Evolutionary conservation across 2,888 invertebrate genomes (phyloP).

Genomic region (Hydrotaea diabolus): DNA sequence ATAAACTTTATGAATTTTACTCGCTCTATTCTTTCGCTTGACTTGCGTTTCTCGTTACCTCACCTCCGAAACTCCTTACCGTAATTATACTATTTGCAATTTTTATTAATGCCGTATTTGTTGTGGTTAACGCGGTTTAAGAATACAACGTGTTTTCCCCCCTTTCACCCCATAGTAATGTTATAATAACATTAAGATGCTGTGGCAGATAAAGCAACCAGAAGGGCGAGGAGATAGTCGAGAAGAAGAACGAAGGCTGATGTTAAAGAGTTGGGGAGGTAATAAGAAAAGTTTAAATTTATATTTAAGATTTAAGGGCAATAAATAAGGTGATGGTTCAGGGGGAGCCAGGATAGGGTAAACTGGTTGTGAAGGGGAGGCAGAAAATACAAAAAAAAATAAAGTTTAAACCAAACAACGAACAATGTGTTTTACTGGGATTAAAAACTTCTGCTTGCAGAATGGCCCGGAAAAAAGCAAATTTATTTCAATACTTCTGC

Average conservation of each 20-base stretch:
- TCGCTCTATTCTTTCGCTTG: background rate
- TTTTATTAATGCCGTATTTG: constrained; percentile 23
- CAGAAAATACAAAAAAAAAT: background rate
- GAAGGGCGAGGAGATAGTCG: background rate
- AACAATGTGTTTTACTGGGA: background rate
- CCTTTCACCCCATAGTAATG: background rate
- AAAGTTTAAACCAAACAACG: background rate
- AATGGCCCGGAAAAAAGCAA: background rate
- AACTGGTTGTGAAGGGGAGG: background rate
- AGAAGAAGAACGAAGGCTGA: background rate
- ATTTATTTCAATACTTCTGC: background rate
- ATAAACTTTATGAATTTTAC: constrained; percentile 18
- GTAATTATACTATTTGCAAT: constrained; percentile 17
- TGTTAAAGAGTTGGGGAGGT: background rate
- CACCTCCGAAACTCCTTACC: background rate
- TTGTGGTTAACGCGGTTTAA: constrained; percentile 23
- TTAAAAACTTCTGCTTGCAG: background rate
- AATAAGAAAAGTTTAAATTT: constrained; percentile 18
- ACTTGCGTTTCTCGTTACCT: background rate
- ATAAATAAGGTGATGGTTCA: background rate
- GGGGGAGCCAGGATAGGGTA: background rate
- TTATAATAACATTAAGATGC: constrained; percentile 15
- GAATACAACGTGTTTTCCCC: constrained; percentile 8
- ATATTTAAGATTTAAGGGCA: constrained; percentile 5
- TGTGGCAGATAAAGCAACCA: background rate